Evolutionary conservation across 1,140 invertebrate species (phyloP), one percentile per base, ranked within the genome.

Genomic region (Neodiprion pinetum): DNA sequence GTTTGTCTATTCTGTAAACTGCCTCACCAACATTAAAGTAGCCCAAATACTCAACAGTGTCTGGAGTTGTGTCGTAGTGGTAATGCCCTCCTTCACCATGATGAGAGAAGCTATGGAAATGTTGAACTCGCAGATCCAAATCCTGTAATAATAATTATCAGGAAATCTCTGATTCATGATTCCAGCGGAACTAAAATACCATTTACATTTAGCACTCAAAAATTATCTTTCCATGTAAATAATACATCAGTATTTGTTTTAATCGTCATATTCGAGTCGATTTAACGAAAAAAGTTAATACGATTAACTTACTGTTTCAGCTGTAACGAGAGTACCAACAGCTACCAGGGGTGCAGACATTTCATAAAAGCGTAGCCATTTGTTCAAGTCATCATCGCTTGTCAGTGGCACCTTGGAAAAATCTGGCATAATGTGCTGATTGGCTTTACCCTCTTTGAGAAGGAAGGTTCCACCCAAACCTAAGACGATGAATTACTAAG

Each of bases 71-170:
- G 88, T 99, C 98, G 84, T 94, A 94, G 87, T 99, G 97, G 89
- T 98, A 99, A 91, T 99, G 98, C 7, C 98, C 97, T 75, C 95
- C 97, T 89, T 96, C 93, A 48, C 93, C 94, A 85, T 96, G 94
- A 81, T 93, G 88, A 83, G 95, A 95, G 85, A 95, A 98, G 75
- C 96, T 96, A 85, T 99, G 97, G 84, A 98, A 98, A 89, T 99
- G 97, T 86, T 98, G 96, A 48, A 97, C 91, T 79, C 97, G 90
- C 40, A 99, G 90, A 89, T 98, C 96, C 77, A 97, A 86, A 71
- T 93, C 94, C 94, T 96, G 79, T 65, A 87, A 87, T 79, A 73
- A 75, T 80, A 69, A 10, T 48, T 75, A 69, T 74, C 9, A 66
- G 28, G 48, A n/a, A 21, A 49, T 49, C 61, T 28, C 61, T 61